phyloP scores from a whole-genome alignment of 2,113 vertebrate species.

The Elaphurus davidianus region DNA sequence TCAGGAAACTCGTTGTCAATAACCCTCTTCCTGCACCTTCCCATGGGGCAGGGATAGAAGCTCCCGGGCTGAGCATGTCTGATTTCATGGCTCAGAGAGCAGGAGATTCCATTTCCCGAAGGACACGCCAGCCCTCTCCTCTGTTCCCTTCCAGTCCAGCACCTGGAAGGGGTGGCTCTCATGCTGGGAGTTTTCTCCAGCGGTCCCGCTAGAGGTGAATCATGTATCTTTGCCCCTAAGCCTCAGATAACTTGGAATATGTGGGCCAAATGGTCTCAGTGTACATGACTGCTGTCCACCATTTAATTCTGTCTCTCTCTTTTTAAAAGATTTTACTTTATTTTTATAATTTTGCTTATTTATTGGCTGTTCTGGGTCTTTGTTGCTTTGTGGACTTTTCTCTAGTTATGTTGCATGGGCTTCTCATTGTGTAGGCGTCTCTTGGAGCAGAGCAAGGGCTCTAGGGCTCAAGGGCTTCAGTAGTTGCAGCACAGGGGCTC shows the following conservation, averaged over 20 bases:
- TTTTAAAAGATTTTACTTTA: background rate
- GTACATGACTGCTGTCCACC: background rate
- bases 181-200: background rate
- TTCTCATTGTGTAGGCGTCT: background rate
- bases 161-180: background rate
- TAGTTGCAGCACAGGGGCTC: background rate
- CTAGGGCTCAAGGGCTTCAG: background rate
- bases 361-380: background rate
- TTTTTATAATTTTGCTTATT: background rate
- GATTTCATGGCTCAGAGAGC: too few relatives aligned
- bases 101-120: background rate
- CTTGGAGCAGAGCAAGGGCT: background rate
- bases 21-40: background rate
- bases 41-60: background rate
- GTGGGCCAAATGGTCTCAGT: fast-evolving
- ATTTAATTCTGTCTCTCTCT: background rate
- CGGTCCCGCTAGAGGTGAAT: fast-evolving
- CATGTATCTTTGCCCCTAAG: background rate
- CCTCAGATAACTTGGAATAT: background rate
- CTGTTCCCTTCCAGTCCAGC: background rate
- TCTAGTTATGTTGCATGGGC: background rate
- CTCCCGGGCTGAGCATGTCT: background rate
- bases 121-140: background rate
- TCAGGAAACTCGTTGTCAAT: background rate
- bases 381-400: background rate